Evolutionary conservation across 2,888 invertebrate species (phyloP).

Genomic region (Ectobius pallidus): DNA sequence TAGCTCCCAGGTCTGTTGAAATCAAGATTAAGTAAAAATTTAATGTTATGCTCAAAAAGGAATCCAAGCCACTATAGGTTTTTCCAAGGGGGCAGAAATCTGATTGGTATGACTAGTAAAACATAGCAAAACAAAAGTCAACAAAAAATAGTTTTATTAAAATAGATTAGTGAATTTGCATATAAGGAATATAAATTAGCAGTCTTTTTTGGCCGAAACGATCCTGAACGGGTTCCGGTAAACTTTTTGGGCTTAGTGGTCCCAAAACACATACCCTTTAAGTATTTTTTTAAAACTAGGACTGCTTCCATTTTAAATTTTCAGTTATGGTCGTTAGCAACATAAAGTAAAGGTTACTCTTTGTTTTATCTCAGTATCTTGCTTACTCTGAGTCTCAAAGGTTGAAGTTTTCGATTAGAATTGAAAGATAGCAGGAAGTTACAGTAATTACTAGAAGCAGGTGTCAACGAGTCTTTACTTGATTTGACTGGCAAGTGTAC

Average conservation of each 20-base stretch:
- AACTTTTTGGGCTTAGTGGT: not conserved
- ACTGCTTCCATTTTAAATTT: not conserved
- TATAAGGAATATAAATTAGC: too few relatives aligned
- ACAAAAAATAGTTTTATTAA: too few relatives aligned
- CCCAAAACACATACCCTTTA: not conserved
- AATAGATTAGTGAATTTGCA: too few relatives aligned
- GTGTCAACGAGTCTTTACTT: not conserved
- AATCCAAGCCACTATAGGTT: too few relatives aligned
- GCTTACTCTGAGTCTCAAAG: not conserved
- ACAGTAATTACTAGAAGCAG: not conserved
- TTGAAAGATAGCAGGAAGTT: not conserved
- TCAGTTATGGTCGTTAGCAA: not conserved
- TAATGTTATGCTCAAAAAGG: too few relatives aligned
- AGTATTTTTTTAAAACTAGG: not conserved
- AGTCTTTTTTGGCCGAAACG: too few relatives aligned
- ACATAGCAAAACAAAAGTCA: too few relatives aligned
- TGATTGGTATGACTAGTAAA: too few relatives aligned
- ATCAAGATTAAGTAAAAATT: too few relatives aligned
- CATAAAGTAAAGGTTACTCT: not conserved
- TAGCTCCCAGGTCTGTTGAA: slow-evolving; percentile 73
- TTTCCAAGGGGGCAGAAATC: too few relatives aligned
- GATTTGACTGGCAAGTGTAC: not conserved
- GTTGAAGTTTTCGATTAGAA: not conserved
- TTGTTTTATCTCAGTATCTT: not conserved
- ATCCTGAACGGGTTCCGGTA: not conserved